Evolutionary conservation across 2,797 vertebrate genomes (phyloP).

Genomic region (Chrosomus eos): DNA sequence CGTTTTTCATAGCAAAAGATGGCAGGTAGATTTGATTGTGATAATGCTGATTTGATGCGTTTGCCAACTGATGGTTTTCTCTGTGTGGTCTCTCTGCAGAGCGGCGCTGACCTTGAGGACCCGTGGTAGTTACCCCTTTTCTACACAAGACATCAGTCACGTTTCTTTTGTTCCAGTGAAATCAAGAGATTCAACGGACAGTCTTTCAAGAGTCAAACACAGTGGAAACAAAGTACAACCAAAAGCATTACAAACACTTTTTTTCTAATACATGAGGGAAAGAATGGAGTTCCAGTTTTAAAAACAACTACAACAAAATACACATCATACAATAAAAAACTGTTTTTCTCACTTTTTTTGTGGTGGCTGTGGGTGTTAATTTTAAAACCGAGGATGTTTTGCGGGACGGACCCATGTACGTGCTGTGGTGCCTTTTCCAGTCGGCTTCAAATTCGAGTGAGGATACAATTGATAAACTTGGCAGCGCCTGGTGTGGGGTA

Average conservation of each 20-base stretch:
- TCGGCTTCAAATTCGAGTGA: conserved; percentile 53
- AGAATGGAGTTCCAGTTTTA: conserved; percentile 56
- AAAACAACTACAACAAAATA: conserved; percentile 52
- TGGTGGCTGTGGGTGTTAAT: conserved; percentile 66
- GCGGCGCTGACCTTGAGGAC: conserved; percentile 92
- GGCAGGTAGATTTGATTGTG: neutral
- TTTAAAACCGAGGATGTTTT: conserved; percentile 59
- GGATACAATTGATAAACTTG: conserved; percentile 53
- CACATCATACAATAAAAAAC: conserved; percentile 76
- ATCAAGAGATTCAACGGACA: conserved; percentile 76
- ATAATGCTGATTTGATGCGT: conserved; percentile 4
- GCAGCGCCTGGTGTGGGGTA: conserved; percentile 33
- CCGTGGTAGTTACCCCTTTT: conserved; percentile 93
- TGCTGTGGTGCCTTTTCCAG: conserved; percentile 70
- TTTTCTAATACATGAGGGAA: conserved; percentile 53
- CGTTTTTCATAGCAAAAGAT: neutral
- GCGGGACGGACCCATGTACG: conserved; percentile 51
- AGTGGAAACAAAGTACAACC: conserved; percentile 42
- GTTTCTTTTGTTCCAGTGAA: conserved; percentile 71
- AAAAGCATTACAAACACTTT: conserved; percentile 62
- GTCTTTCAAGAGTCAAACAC: conserved; percentile 62
- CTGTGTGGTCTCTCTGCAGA: conserved; percentile 80
- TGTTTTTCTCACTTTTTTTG: conserved; percentile 80
- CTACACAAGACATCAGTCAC: conserved; percentile 80
- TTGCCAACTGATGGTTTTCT: conserved; percentile 52